phyloP scores from a whole-genome alignment of 2,888 invertebrate genomes.

The Criorhina ranunculi region DNA sequence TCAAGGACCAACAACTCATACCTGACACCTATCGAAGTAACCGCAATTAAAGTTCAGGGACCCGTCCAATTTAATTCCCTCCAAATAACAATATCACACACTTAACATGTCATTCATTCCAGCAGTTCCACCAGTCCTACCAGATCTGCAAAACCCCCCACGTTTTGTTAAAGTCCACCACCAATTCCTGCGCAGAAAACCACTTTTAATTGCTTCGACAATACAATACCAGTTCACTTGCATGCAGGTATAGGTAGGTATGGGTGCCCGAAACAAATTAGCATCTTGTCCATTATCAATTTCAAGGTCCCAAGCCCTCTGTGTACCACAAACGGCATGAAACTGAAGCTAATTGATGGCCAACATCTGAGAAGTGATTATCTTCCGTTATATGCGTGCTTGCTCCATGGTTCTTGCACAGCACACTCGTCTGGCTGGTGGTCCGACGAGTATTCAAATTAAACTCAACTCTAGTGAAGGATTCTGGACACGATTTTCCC shows the following conservation, averaged over 20 bases:
- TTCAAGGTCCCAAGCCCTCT: slow-evolving; percentile 2
- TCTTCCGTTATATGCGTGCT: slow-evolving; percentile 19
- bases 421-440: neutral
- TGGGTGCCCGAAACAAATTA: neutral
- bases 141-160: too few relatives aligned
- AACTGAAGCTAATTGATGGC: slow-evolving; percentile 10
- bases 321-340: neutral
- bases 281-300: neutral
- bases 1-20: too few relatives aligned
- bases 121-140: neutral
- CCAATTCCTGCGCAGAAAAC: neutral
- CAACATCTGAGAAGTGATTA: neutral
- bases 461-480: neutral
- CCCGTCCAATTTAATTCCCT: neutral
- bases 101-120: neutral
- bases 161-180: too few relatives aligned
- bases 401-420: slow-evolving; percentile 5
- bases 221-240: neutral
- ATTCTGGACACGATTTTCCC: slow-evolving; percentile 17
- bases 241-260: too few relatives aligned
- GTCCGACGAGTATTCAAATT: slow-evolving; percentile 27
- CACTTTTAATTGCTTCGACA: neutral
- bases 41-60: neutral
- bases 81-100: neutral
- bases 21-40: neutral